Evolutionary conservation across 2,888 invertebrate genomes (phyloP), one percentile per base, ranked within the genome.

Genomic region (Taenaris catops): DNA sequence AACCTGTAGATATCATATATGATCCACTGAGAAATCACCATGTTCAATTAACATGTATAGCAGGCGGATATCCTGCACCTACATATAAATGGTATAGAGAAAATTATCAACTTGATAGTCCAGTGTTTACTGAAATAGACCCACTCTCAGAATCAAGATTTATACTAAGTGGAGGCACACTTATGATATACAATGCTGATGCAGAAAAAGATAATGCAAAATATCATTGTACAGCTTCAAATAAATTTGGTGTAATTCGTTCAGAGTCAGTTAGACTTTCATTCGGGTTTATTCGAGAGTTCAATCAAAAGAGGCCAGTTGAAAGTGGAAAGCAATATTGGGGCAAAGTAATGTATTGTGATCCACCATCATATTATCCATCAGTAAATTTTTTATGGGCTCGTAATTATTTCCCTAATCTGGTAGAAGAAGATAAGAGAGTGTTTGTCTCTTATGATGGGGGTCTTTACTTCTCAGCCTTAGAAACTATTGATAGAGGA

Each of bases 361-460:
- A 97, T 83, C 95, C 97, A 6, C 98, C 98, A 0, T 94, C 94
- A 49, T 94, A 95, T 84, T 97, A 94, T 69, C 96, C 97, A 3
- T 90, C 91, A 34, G 95, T 97, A 0, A 94, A 93, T 48, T 97
- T 95, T 70, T 93, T 96, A 51, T 98, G 98, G 98, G 93, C 95
- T 4, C 91, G 97, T 44, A 94, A 94, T 58, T 93, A 90, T 58
- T 96, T 97, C 53, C 94, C 95, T 0, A 96, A 96, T 70, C 94
- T 97, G 52, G 96, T 98, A 1, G 96, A 97, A 66, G 96, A 97
- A 71, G 96, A 97, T 68, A 91, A 93, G 58, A 88, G 98, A 48
- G 95, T 97, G 0, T 98, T 98, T 87, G 96, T 97, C 0, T 98
- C 98, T 0, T 89, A 92, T 58, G 97, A 98, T 83, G 98, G 98